Base-by-base conservation (phyloP, 2,888 invertebrate genomes). In the Tineola bisselliella region DNA sequence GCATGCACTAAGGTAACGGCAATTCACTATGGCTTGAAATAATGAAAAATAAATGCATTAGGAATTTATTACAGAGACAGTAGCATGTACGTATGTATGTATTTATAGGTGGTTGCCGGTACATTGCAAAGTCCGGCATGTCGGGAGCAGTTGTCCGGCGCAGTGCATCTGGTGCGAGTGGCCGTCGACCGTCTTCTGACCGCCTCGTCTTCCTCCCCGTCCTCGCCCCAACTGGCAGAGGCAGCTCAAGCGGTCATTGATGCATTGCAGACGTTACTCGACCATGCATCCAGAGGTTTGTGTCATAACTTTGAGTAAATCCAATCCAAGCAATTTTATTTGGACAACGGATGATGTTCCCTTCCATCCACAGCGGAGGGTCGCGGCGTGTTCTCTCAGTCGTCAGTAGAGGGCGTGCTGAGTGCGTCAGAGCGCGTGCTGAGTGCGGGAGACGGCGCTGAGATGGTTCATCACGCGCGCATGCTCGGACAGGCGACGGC, bases 401-500 rank as follows among this genome's bases (percentile, higher is more conserved):
- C 95, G 65, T 95, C 95, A 73, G 84, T 88, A 58, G 93, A 93
- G 64, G 77, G 64, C 92, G 91, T 30, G 96, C 98, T 11, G 97
- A 98, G 77, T 93, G 92, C 44, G 97, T 99, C 66, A 89, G 98
- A 72, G 89, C 92, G 1, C 95, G 97, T 4, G 58, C 87, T 99
- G 59, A 92, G 94, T 62, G 93, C 94, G 12, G 94, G 94, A 0
- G 95, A 97, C 79, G 91, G 97, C 0, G 92, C 92, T 8, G 97
- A 98, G 81, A 98, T 98, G 98, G 94, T 99, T 54, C 91, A 92
- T 0, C 97, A 98, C 73, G 98, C 98, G 0, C 87, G 96, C 60
- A 91, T 94, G 31, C 87, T 98, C 62, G 98, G 98, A 0, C 95
- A 96, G 82, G 98, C 98, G 18, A 98, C 98, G 0, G 96, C 98